A percentile compares a stretch with the other conserved stretches of the same genome.
These are phyloP conservation scores for Dendrolimus pini DNA, from an alignment of 2,888 invertebrate species.

Conservation along the genomic window DNA sequence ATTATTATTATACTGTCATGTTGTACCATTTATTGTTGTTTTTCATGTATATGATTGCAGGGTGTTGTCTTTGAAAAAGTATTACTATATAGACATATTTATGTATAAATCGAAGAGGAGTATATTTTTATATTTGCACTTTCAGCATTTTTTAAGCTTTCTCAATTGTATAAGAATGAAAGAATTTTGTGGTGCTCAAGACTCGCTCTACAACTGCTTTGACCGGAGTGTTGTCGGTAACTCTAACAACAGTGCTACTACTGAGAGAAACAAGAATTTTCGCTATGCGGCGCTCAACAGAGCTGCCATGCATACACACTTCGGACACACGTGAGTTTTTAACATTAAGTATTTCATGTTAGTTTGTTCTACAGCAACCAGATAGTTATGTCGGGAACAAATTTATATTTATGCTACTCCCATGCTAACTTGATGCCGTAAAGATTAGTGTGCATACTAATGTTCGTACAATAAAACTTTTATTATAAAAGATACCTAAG, in stretches of 20 bases:
- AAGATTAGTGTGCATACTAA: no score
- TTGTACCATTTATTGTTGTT: neutral
- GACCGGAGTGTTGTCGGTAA: conserved; percentile 77
- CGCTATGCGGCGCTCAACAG: conserved; percentile 94
- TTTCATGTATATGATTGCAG: no score
- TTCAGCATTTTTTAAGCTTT: conserved; percentile 92
- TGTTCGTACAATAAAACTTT: no score
- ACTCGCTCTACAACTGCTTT: conserved; percentile 89
- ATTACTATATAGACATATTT: no score
- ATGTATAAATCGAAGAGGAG: no score
- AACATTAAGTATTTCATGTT: neutral
- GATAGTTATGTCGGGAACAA: no score
- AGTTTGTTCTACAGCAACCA: no score
- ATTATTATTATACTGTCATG: neutral
- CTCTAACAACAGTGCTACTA: conserved; percentile 49
- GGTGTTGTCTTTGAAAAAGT: no score
- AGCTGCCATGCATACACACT: conserved; percentile 91
- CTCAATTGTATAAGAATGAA: conserved; percentile 91
- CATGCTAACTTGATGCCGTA: no score
- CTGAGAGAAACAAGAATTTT: conserved; percentile 79
- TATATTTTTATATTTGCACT: no score
- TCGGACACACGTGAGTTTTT: conserved; percentile 82
- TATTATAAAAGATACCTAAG: no score
- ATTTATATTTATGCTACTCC: no score
- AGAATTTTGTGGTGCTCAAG: conserved; percentile 90